Conservation (phyloP, 1,140 invertebrate species). For the Caerostris darwini region DNA sequence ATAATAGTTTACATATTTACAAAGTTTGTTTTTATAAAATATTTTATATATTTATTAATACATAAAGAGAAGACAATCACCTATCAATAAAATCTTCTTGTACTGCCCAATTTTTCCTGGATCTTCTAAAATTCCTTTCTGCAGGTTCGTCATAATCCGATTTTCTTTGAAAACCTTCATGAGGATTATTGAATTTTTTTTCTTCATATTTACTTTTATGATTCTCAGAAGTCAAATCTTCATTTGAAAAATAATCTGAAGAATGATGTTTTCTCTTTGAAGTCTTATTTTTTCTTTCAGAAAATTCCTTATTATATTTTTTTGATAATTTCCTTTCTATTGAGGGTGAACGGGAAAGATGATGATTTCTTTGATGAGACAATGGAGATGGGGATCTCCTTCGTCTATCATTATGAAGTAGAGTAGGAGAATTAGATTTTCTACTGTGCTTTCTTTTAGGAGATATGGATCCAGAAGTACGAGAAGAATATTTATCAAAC, state of each 20-base stretch:
- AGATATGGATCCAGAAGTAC: not conserved
- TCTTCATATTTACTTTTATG: not conserved
- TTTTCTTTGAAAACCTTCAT: not conserved
- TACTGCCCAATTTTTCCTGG: not conserved
- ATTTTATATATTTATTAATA: no score
- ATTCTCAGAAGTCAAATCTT: not conserved
- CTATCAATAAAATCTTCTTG: constrained; percentile 35
- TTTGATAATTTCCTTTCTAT: not conserved
- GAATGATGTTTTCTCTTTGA: not conserved
- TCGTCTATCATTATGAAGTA: not conserved
- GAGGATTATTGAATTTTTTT: not conserved
- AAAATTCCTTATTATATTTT: not conserved
- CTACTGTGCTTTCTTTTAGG: not conserved
- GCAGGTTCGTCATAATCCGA: not conserved
- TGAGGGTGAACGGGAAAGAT: not conserved
- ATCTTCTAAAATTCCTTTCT: not conserved
- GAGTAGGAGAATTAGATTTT: not conserved
- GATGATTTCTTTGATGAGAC: not conserved
- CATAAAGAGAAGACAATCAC: not conserved
- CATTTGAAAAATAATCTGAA: not conserved
- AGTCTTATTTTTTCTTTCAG: not conserved
- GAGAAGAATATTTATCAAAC: no score
- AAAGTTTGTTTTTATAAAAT: no score
- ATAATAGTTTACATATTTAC: no score
- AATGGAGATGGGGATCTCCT: not conserved